Evolutionary conservation across 2,797 vertebrate genomes (phyloP).

Genomic region (Sciurus carolinensis): DNA sequence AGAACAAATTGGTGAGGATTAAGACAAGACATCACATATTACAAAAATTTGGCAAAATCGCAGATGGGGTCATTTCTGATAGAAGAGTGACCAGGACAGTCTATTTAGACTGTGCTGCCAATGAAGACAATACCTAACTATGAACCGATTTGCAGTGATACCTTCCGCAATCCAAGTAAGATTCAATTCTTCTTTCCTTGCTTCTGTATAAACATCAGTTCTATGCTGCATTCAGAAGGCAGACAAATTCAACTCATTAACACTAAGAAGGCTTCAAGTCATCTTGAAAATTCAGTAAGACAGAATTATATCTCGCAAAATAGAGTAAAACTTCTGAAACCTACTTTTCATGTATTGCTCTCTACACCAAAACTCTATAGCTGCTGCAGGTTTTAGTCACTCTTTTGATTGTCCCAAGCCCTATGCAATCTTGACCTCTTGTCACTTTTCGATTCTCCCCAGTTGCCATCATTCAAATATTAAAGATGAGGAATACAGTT

Average conservation of each 20-base stretch:
- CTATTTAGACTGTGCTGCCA: background rate
- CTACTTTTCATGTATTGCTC: background rate
- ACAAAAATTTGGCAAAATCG: background rate
- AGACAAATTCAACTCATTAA: background rate
- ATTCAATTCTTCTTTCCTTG: background rate
- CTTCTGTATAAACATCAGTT: background rate
- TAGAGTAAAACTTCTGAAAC: background rate
- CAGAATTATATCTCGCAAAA: background rate
- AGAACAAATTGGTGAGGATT: background rate
- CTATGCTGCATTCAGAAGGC: background rate
- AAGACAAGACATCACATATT: background rate
- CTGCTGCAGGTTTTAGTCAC: background rate
- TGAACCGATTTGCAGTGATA: background rate
- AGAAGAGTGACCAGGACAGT: background rate
- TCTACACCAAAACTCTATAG: background rate
- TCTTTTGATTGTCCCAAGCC: background rate
- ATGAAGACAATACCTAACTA: background rate
- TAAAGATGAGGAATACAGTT: background rate
- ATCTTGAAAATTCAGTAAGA: conserved; percentile 17
- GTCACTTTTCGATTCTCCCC: background rate
- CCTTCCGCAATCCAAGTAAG: background rate
- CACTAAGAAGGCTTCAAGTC: background rate
- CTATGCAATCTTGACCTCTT: background rate
- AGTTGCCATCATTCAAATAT: background rate
- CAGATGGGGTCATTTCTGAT: background rate